Base-by-base conservation (phyloP, 2,113 vertebrate species). In the Cottus gobio region DNA sequence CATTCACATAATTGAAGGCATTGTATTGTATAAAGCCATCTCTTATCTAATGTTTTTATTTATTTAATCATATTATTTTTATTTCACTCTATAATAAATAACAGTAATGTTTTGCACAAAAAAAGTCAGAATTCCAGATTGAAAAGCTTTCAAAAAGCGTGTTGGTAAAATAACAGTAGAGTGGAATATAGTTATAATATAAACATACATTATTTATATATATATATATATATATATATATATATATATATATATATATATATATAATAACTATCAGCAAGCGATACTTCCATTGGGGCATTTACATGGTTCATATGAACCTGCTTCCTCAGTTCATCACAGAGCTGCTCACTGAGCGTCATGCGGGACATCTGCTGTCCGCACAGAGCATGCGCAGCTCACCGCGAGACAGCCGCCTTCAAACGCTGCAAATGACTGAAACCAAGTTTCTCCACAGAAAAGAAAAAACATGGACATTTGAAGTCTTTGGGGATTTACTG, bases 331-430 rank as follows among this genome's bases (percentile, higher is more conserved):
- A 26, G 56, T 73, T 22, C n/a, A 71, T 75, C 67, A 44, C 65
- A 61, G 81, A 37, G 74, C 71, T 39, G 73, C 80, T 84, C 79
- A 16, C 30, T 54, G 74, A 78, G 83, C 76, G 56, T 89, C 85
- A 22, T 26, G 64, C 75, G 46, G 80, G 90, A 90, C 83, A 73
- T 84, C 87, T 91, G 86, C 81, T 85, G 80, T 75, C 72, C 28
- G 69, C 87, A 46, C 69, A 42, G 83, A 83, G 80, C 81, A n/a
- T 60, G 22, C 76, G 30, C 60, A 68, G 24, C 56, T 24, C 73
- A 44, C n/a, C 62, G 66, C 75, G 11, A 61, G 9, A 67, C 30
- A 1, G 3, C 37, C 26, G n/a, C 61, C 64, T 20, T 4, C 18
- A 58, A 6, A 46, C 83, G 28, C 50, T 3, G 63, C 74, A 76